Conservation (phyloP, 2,113 vertebrate species). For the Cranoglanis bouderius region DNA sequence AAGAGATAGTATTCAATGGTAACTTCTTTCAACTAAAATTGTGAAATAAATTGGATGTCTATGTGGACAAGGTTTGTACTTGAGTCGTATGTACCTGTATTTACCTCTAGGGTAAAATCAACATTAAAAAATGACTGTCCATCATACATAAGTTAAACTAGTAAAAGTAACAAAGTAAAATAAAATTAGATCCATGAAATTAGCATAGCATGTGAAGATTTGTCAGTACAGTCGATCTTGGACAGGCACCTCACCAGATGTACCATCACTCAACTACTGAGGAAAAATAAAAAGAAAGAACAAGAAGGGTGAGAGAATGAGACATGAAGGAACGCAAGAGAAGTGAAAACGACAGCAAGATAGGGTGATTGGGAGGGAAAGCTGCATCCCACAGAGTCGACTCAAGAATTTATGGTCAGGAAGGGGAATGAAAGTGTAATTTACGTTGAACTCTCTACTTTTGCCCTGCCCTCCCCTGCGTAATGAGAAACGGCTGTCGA, state of each 20-base stretch:
- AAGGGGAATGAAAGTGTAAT: conserved; percentile 75
- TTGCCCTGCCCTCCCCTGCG: conserved; percentile 71
- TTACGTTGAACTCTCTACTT: conserved; percentile 71
- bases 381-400: conserved; percentile 63
- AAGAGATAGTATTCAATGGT: neutral
- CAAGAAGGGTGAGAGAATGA: conserved; percentile 21
- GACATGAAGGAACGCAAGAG: conserved; percentile 43
- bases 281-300: neutral
- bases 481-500: conserved; percentile 79
- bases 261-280: neutral
- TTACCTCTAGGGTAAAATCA: neutral
- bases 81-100: neutral
- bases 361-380: conserved; percentile 61
- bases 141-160: neutral
- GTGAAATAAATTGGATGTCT: too few species aligned
- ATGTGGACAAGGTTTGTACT: neutral
- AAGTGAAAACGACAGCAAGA: conserved; percentile 45
- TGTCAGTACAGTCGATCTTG: neutral
- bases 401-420: conserved; percentile 73
- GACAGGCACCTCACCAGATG: neutral
- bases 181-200: neutral
- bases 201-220: neutral
- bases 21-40: too few species aligned
- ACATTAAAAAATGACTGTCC: neutral
- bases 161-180: neutral